These are phyloP conservation scores for Limnothrissa miodon DNA, from an alignment of 2,113 vertebrate genomes.

Conservation along the genomic window DNA sequence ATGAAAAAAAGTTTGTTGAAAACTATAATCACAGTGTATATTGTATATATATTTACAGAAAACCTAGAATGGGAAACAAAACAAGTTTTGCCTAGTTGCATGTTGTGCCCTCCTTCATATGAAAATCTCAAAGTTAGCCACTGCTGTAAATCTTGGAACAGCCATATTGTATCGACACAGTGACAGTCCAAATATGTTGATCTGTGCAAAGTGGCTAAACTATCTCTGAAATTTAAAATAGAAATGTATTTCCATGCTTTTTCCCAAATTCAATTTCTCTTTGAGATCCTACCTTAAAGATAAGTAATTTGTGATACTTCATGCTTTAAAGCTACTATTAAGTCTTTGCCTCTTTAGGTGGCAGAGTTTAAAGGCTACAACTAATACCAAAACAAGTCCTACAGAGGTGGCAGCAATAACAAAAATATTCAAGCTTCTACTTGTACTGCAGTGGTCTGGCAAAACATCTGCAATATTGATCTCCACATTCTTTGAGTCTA, in stretches of 20 bases:
- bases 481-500: constrained; percentile 67
- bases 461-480: constrained; percentile 71
- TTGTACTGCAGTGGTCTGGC: constrained; percentile 77
- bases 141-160: too few species aligned
- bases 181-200: not conserved
- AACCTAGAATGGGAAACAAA: too few species aligned
- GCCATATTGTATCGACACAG: not conserved
- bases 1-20: too few species aligned
- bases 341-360: constrained; percentile 48
- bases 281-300: too few species aligned
- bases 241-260: not conserved
- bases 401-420: constrained; percentile 65
- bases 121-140: too few species aligned
- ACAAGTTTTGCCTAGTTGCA: too few species aligned
- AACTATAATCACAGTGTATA: too few species aligned
- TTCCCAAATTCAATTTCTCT: too few species aligned
- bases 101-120: too few species aligned
- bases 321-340: constrained; percentile 61
- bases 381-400: constrained; percentile 53
- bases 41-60: too few species aligned
- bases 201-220: not conserved
- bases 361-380: constrained; percentile 56
- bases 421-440: constrained; percentile 68
- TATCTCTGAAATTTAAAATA: not conserved
- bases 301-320: not conserved